Base-by-base conservation (phyloP, 2,113 vertebrate species). In the Xenopus borealis region DNA sequence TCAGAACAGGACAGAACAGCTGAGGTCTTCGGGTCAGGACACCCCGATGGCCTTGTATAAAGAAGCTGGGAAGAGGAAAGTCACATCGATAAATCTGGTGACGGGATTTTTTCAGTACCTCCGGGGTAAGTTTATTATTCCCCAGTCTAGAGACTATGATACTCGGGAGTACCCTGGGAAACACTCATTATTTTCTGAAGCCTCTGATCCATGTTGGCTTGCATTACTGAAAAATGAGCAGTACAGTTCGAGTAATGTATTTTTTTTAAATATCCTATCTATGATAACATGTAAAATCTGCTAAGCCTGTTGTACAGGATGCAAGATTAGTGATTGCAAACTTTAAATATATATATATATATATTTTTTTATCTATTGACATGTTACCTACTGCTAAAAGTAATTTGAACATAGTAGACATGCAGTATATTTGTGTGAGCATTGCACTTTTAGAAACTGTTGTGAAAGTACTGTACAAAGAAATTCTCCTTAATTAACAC, bases 71-170 rank as follows among this genome's bases (percentile, higher is more conserved):
- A 83, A 83, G 23, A 89, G 90, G 86, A 92, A 82, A 78, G 81
- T 77, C 50, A 63, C 82, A 0, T 86, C 89, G 0, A 82, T 92
- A 76, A 93, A 91, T 81, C 85, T 93, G 81, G 86, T 90, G 81
- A 89, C 91, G 0, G 91, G 89, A 47, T 85, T 90, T 82, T 89
- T 81, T 76, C 91, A 85, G 78, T 90, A 85, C 80, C 75, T 83
- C 20, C 91, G 86, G 12, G 93, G 93, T 95, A 91, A 94, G 94
- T 92, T 40, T 10, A 53, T 20, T 18, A 23, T 11, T 12, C n/a
- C 7, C 17, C 45, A 12, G 14, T 17, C 12, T 47, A 18, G 12
- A 23, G 11, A 30, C 12, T 71, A 23, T 23, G 46, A 30, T 50
- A 18, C 12, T 62, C 12, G 81, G 10, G 11, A 19, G 17, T 18